A percentile compares a stretch with the other conserved stretches of the same genome.
Conservation (phyloP, 1,140 invertebrate genomes). For the Pseudomyrmex gracilis region DNA sequence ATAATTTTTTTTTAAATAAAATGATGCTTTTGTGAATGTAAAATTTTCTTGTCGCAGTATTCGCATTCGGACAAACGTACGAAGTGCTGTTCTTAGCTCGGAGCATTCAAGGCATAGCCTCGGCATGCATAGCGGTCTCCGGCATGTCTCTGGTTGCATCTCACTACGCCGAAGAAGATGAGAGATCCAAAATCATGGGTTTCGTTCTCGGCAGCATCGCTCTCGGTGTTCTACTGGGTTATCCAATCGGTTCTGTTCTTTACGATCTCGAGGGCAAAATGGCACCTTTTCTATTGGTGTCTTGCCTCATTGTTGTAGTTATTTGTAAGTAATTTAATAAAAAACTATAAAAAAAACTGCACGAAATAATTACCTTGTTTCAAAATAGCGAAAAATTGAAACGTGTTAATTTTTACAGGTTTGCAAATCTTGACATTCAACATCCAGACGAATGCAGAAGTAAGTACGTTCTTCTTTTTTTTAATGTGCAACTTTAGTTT, state of each 20-base stretch:
- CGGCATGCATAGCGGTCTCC: conserved; percentile 92
- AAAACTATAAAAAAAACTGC: neutral
- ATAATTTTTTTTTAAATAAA: too few species aligned
- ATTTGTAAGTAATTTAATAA: conserved; percentile 83
- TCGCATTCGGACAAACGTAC: conserved; percentile 93
- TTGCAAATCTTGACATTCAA: conserved; percentile 73
- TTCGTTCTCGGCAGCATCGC: conserved; percentile 92
- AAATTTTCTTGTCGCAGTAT: conserved; percentile 86
- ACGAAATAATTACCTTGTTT: neutral
- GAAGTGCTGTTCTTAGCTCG: conserved; percentile 91
- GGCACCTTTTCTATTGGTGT: conserved; percentile 90
- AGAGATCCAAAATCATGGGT: conserved; percentile 90
- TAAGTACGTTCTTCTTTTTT: conserved; percentile 32
- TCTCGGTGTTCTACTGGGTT: conserved; percentile 91
- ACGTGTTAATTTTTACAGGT: conserved; percentile 64
- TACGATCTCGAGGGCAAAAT: conserved; percentile 91
- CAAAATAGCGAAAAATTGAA: neutral
- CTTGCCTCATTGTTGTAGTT: conserved; percentile 87
- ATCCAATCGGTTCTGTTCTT: conserved; percentile 91
- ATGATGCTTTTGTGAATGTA: neutral
- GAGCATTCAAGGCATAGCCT: conserved; percentile 94
- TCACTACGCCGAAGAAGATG: conserved; percentile 86
- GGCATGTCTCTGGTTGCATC: conserved; percentile 89
- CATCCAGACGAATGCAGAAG: conserved; percentile 54
- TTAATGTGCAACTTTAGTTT: neutral